These are phyloP conservation scores for Whitmania pigra DNA, from an alignment of 1,140 invertebrate genomes.

Conservation along the genomic window DNA sequence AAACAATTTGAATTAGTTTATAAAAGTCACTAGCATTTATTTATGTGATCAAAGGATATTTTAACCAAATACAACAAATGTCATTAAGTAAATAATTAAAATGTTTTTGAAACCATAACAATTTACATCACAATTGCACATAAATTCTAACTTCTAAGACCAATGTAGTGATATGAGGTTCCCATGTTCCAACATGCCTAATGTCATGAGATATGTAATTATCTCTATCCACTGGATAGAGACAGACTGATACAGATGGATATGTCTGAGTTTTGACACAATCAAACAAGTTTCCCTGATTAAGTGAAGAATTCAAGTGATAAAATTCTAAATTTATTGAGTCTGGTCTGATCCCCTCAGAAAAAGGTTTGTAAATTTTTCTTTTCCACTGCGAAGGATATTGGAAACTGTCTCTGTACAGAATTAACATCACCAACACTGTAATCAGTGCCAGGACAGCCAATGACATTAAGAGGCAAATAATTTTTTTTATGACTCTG, in stretches of 20 bases:
- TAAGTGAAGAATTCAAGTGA: not conserved
- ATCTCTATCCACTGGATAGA: constrained; percentile 28
- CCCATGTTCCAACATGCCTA: constrained; percentile 31
- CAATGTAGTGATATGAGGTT: constrained; percentile 30
- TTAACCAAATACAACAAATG: not conserved
- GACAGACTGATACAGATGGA: constrained; percentile 30
- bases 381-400: not conserved
- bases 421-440: not conserved
- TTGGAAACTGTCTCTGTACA: not conserved
- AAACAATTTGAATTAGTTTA: not conserved
- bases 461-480: not conserved
- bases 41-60: not conserved
- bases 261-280: constrained; percentile 27
- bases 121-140: not conserved
- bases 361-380: constrained; percentile 1
- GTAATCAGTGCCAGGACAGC: not conserved
- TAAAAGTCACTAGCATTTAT: not conserved
- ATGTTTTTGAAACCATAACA: not conserved
- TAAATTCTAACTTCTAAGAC: not conserved
- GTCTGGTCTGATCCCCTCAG: not conserved
- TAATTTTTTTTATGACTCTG: not conserved
- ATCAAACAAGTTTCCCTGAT: constrained; percentile 18
- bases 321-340: not conserved
- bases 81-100: not conserved
- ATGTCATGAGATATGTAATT: constrained; percentile 33